Conservation (phyloP, 2,888 invertebrate species). For the Pediacus dermestoides region DNA sequence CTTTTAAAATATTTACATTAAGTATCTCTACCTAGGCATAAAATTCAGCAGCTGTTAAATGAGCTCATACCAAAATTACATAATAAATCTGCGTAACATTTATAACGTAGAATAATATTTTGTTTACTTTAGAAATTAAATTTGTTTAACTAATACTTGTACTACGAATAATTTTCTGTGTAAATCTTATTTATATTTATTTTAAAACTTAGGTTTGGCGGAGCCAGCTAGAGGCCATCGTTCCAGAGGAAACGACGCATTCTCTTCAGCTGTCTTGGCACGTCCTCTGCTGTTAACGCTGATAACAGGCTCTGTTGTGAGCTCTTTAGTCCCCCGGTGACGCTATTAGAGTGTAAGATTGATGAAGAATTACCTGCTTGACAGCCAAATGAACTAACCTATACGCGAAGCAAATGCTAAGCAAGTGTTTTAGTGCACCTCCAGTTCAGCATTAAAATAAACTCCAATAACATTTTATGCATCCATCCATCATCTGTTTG, state of each 20-base stretch:
- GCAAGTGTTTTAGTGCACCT: constrained; percentile 18
- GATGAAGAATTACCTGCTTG: constrained; percentile 12
- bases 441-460: constrained; percentile 11
- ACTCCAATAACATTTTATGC: constrained; percentile 21
- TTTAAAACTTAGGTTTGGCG: constrained; percentile 43
- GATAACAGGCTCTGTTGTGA: constrained; percentile 15
- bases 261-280: constrained; percentile 28
- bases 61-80: too few relatives aligned
- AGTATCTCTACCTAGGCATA: too few relatives aligned
- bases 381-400: constrained; percentile 6
- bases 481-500: constrained; percentile 28
- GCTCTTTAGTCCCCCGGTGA: constrained; percentile 22
- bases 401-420: constrained; percentile 10
- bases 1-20: too few relatives aligned
- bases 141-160: not conserved
- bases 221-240: constrained; percentile 48
- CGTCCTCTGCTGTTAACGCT: constrained; percentile 17
- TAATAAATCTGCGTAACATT: too few relatives aligned
- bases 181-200: constrained; percentile 7
- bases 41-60: too few relatives aligned
- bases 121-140: constrained; percentile 2
- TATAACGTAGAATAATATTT: not conserved
- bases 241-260: constrained; percentile 38
- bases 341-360: constrained; percentile 15
- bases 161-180: not conserved